Evolutionary conservation across 2,888 invertebrate genomes (phyloP), one percentile per base, ranked within the genome.

Genomic region (Tiphia femorata): DNA sequence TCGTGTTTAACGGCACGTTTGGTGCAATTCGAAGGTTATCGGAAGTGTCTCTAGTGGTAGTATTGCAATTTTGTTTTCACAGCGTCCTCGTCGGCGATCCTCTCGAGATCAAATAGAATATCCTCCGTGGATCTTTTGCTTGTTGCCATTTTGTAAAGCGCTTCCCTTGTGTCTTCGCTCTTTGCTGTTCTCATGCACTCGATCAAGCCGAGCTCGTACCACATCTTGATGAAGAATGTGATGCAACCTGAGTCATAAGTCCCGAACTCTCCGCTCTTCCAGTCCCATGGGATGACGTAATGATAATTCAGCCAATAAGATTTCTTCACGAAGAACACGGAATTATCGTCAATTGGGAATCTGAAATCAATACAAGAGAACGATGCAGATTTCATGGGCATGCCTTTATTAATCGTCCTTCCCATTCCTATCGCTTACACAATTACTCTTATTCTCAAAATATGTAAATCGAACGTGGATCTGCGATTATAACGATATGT

Each of bases 231-330:
- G 71, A 92, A 87, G 71, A 91, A 87, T 0, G 91, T 89, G 0
- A 88, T 87, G 55, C 87, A 89, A 3, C 91, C 93, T 0, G 83
- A 75, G 56, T 87, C 88, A 72, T 94, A 94, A 38, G 88, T 87
- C 2, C 94, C 94, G 65, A 87, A 94, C 82, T 95, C 94, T 6
- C 92, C 91, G n/a, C 89, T 89, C 75, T 92, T 92, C 83, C 92
- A 94, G 75, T 95, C 94, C 84, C 90, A 89, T 0, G 93, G 92
- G 17, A 92, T 80, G 17, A 92, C 76, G 71, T 94, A 94, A 76
- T 95, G 94, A 76, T 93, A 95, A 59, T 91, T 90, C 0, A 90
- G 89, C 94, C 94, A 94, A 77, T 91, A 90, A 2, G 90, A 90
- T 79, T 91, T 92, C 2, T 88, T 88, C 3, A 94, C 79, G 43